A percentile compares a stretch with the other conserved stretches of the same genome.
phyloP scores from a whole-genome alignment of 2,797 vertebrate species.

The Notolepis coatsorum region DNA sequence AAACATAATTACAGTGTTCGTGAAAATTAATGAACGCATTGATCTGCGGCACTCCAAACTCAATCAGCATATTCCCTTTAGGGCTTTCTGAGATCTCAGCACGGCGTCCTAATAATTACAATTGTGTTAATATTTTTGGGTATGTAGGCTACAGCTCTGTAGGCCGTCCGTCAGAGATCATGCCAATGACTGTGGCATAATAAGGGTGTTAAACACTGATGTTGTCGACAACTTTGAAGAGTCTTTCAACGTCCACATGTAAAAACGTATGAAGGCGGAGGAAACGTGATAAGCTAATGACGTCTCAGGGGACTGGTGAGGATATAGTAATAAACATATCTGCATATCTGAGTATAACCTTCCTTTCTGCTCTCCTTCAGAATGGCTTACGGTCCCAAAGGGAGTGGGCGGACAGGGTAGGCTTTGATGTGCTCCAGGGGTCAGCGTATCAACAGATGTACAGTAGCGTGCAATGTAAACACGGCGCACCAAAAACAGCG shows the following conservation, averaged over 20 bases:
- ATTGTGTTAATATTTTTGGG: too few relatives aligned
- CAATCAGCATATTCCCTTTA: conserved; percentile 59
- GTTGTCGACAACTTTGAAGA: conserved; percentile 72
- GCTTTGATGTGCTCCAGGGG: conserved; percentile 67
- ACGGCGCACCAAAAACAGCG: conserved; percentile 41
- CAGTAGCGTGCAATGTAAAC: conserved; percentile 72
- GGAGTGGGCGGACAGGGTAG: conserved; percentile 53
- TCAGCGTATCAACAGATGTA: conserved; percentile 67
- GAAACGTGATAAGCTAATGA: conserved; percentile 78
- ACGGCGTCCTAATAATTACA: conserved; percentile 25
- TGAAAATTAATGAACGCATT: conserved; percentile 68
- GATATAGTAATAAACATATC: conserved; percentile 64
- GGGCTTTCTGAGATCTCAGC: conserved; percentile 23
- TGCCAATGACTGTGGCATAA: conserved; percentile 35
- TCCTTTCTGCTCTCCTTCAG: not conserved
- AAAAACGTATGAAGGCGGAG: conserved; percentile 56
- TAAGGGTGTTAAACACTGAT: conserved; percentile 41
- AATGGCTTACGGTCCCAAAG: conserved; percentile 28
- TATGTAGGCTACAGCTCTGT: conserved; percentile 26
- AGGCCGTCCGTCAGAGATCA: conserved; percentile 14
- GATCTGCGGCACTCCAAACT: conserved; percentile 60
- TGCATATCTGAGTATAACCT: conserved; percentile 53
- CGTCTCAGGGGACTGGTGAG: conserved; percentile 52
- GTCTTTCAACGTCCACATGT: conserved; percentile 66
- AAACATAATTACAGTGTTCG: conserved; percentile 64